Conservation (phyloP, 2,888 invertebrate species). For the Ectemnius continuus region DNA sequence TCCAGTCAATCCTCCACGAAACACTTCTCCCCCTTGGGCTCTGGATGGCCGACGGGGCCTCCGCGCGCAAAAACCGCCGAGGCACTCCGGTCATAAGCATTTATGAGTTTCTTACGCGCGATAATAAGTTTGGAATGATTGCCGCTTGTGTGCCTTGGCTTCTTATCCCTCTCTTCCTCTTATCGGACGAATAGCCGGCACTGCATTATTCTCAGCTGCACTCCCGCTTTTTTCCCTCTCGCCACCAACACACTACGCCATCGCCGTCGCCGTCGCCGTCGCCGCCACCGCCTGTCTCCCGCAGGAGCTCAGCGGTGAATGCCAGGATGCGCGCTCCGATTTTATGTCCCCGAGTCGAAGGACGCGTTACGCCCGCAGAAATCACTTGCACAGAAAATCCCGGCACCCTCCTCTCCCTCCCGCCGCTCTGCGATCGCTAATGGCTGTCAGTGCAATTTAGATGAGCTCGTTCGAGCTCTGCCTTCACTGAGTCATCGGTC, state of each 20-base stretch:
- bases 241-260: too few species aligned
- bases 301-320: too few species aligned
- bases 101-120: conserved; percentile 65
- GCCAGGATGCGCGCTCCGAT: too few species aligned
- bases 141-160: conserved; percentile 52
- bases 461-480: conserved; percentile 31
- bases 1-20: conserved; percentile 44
- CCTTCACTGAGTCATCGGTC: conserved; percentile 39
- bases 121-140: conserved; percentile 66
- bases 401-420: conserved; percentile 10
- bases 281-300: too few species aligned
- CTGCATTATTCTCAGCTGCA: too few species aligned
- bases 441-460: conserved; percentile 45
- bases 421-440: conserved; percentile 12
- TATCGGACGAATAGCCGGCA: too few species aligned
- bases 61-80: conserved; percentile 50
- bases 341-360: too few species aligned
- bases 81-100: conserved; percentile 61
- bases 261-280: too few species aligned
- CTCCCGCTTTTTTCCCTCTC: too few species aligned
- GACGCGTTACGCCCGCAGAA: too few species aligned
- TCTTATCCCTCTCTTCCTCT: conserved; percentile 6
- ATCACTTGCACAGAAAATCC: too few species aligned
- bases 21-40: conserved; percentile 52
- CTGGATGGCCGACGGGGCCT: conserved; percentile 50